phyloP scores from a whole-genome alignment of 1,140 invertebrate species.

The Psilanteris sp. region DNA sequence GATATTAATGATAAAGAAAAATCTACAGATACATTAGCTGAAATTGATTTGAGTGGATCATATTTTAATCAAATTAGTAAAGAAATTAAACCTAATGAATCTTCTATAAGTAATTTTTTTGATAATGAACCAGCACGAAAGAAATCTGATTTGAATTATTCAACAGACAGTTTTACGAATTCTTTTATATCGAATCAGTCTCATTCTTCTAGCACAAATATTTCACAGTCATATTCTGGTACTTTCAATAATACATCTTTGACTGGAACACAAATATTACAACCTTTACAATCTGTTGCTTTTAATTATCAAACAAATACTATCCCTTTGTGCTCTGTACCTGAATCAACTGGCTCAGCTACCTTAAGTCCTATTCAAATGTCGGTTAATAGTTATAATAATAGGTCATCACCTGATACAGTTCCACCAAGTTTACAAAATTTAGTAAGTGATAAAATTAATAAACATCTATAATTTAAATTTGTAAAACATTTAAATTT shows the following conservation, averaged over 20 bases:
- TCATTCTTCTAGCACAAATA: too few relatives aligned
- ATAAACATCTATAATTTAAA: too few relatives aligned
- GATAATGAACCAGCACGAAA: conserved; percentile 7
- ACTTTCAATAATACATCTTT: conserved; percentile 11
- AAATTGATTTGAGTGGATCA: conserved; percentile 55
- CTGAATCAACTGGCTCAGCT: conserved; percentile 73
- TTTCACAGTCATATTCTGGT: conserved; percentile 7
- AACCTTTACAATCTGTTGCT: background rate
- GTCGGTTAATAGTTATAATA: conserved; percentile 68
- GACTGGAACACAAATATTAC: conserved; percentile 12
- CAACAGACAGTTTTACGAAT: too few relatives aligned
- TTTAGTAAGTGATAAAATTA: conserved; percentile 66
- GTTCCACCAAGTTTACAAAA: conserved; percentile 74
- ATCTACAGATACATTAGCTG: conserved; percentile 33
- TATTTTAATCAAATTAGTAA: background rate
- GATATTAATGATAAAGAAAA: too few relatives aligned
- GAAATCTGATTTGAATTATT: conserved; percentile 26
- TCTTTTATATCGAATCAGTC: too few relatives aligned
- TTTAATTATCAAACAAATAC: conserved; percentile 17
- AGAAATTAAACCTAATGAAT: conserved; percentile 1
- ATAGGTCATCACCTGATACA: conserved; percentile 59
- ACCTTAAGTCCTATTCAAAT: conserved; percentile 74
- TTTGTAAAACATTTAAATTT: too few relatives aligned
- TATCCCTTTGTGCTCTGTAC: conserved; percentile 61
- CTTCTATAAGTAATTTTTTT: conserved; percentile 44